Percentiles rank a stretch among this genome's conserved stretches.
These are phyloP conservation scores for Chiridota heheva DNA, from an alignment of 35 echinoderm and acorn worm genomes.

Conservation along the genomic window DNA sequence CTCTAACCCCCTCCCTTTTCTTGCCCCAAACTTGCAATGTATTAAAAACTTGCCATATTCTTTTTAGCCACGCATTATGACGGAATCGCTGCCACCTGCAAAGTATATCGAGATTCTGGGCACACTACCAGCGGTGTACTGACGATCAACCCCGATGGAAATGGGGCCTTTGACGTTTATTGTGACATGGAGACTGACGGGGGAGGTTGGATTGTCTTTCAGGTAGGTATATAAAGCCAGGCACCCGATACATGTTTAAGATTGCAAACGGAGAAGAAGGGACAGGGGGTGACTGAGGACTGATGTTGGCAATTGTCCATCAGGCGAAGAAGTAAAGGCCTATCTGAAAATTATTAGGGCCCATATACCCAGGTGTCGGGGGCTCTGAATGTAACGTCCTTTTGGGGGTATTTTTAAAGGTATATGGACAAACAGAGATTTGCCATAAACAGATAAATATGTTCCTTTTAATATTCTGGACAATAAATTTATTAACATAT, in stretches of 20 bases:
- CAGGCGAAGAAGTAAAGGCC: too few relatives aligned
- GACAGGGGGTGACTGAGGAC: not conserved
- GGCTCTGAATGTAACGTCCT: too few relatives aligned
- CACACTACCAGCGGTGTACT: constrained; percentile 69
- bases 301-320: not conserved
- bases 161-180: constrained; percentile 58
- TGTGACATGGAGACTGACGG: constrained; percentile 84
- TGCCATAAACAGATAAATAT: too few relatives aligned
- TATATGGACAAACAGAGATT: too few relatives aligned
- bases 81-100: constrained; percentile 58
- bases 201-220: constrained; percentile 75
- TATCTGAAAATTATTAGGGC: too few relatives aligned
- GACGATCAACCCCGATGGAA: constrained; percentile 52
- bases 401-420: too few relatives aligned
- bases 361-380: too few relatives aligned
- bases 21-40: too few relatives aligned
- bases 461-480: too few relatives aligned
- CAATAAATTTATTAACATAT: too few relatives aligned
- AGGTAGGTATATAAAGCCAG: constrained; percentile 19
- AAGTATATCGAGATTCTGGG: constrained; percentile 49
- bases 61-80: constrained; percentile 38
- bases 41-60: too few relatives aligned
- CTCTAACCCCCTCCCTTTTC: too few relatives aligned
- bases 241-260: not conserved
- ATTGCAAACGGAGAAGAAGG: not conserved